A percentile compares a stretch with the other conserved stretches of the same genome.
phyloP scores from a whole-genome alignment of 2,797 vertebrate species.

The Pseudochirops corinnae region DNA sequence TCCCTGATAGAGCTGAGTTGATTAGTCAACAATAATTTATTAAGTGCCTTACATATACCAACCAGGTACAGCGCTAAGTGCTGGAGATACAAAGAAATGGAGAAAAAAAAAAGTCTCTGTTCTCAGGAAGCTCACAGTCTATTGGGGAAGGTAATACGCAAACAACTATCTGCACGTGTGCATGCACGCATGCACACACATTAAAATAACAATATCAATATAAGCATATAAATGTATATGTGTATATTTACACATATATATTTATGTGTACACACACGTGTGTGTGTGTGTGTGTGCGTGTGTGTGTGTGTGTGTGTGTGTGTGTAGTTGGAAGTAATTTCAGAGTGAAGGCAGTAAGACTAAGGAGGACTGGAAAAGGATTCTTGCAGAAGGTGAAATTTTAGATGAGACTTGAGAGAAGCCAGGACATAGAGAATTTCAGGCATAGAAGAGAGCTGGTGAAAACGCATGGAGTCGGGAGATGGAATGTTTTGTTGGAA shows the following conservation, averaged over 20 bases:
- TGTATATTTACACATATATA: too few relatives aligned
- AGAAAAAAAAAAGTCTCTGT: too few relatives aligned
- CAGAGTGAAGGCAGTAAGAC: background rate
- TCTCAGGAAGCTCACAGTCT: background rate
- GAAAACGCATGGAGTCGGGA: background rate
- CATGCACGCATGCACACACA: too few relatives aligned
- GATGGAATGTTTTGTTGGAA: background rate
- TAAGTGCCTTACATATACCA: background rate
- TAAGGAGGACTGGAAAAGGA: background rate
- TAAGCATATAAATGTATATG: too few relatives aligned
- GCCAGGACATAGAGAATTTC: background rate
- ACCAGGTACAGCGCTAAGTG: background rate
- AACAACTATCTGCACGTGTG: background rate
- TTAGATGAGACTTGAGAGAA: background rate
- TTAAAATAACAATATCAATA: too few relatives aligned
- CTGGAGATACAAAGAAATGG: too few relatives aligned
- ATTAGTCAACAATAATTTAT: background rate
- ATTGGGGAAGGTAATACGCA: background rate
- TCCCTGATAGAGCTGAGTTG: background rate
- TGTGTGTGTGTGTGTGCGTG: too few relatives aligned
- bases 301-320: background rate
- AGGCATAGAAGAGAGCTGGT: background rate
- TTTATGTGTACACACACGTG: too few relatives aligned
- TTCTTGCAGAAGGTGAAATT: background rate
- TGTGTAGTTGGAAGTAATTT: background rate